Evolutionary conservation across 1,140 invertebrate genomes (phyloP).

Genomic region (Steinernema feltiae): DNA sequence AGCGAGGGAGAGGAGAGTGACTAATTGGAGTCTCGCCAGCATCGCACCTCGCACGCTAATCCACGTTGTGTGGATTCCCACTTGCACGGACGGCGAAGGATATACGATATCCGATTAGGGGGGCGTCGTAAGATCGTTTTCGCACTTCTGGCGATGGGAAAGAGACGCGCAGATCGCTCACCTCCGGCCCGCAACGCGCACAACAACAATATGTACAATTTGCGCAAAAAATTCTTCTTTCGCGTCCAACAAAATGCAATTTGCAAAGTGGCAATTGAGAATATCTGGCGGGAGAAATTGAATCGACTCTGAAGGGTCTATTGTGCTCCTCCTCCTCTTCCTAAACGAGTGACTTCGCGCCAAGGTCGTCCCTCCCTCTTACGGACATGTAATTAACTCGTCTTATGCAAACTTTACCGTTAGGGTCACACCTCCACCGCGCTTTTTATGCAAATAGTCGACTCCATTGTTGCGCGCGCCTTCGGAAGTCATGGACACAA

Average conservation of each 20-base stretch:
- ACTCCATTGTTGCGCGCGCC: background rate
- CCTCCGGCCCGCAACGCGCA: background rate
- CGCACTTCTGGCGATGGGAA: background rate
- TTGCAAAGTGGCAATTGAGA: background rate
- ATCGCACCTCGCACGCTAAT: constrained; percentile 5
- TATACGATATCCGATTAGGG: constrained; percentile 1
- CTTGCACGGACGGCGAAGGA: background rate
- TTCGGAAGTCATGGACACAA: background rate
- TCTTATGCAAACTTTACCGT: background rate
- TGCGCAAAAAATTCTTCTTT: background rate
- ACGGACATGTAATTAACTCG: constrained; percentile 1
- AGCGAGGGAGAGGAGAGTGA: background rate
- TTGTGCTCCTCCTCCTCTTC: background rate
- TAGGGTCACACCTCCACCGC: background rate
- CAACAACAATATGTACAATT: background rate
- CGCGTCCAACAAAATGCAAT: background rate
- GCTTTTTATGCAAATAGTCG: background rate
- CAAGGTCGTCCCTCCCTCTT: background rate
- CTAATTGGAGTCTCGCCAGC: background rate
- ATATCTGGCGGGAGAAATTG: background rate
- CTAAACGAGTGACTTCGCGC: background rate
- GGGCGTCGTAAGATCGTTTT: no score
- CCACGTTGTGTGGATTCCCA: background rate
- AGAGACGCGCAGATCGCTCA: background rate
- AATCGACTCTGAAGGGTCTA: constrained; percentile 3